Base-by-base conservation (phyloP, 23 tunicate genomes). In the Corella eumyota region DNA sequence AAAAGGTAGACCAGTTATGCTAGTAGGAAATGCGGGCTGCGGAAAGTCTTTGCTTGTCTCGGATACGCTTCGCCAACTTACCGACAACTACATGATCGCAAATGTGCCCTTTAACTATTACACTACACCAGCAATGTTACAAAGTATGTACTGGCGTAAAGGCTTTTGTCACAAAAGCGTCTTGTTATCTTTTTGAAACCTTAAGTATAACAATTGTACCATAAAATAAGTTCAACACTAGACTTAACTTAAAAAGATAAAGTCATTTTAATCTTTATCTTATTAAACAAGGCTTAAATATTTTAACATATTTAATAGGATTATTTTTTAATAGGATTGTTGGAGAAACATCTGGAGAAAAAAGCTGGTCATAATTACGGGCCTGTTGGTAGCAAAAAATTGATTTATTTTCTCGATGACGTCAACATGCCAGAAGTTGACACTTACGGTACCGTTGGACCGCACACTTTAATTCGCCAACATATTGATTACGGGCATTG, bases 401-500 rank as follows among this genome's bases (percentile, higher is more conserved):
- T 85, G 32, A 63, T 85, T 11, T 85, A 85, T 46, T 85, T 85
- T 37, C 69, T 85, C 60, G 95, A 85, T 58, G 95, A 85, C 54
- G 51, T 85, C 19, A 85, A 85, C 58, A 85, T 85, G 95, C 85
- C 95, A 0, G 79, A 75, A 71, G 95, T 85, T 32, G 95, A 85
- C 46, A 71, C 76, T 30, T 85, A 85, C 47, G 95, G 95, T 22
- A 85, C 95, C 9, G 95, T 85, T 31, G 85, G 85, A 23, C 95
- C 95, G 1, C 95, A 85, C 46, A 85, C 95, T 2, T 64, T 85
- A 17, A 71, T 85, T 13, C 64, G 95, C 9, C 95, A 85, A 50
- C 95, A 85, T 58, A 74, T 85, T 38, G 95, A 85, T 60, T 85
- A 85, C 67, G 70, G 70, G 15, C 95, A 85, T 73, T 85, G 95